Base-by-base conservation (phyloP, 2,888 invertebrate species). In the Leptinotarsa haldemani region DNA sequence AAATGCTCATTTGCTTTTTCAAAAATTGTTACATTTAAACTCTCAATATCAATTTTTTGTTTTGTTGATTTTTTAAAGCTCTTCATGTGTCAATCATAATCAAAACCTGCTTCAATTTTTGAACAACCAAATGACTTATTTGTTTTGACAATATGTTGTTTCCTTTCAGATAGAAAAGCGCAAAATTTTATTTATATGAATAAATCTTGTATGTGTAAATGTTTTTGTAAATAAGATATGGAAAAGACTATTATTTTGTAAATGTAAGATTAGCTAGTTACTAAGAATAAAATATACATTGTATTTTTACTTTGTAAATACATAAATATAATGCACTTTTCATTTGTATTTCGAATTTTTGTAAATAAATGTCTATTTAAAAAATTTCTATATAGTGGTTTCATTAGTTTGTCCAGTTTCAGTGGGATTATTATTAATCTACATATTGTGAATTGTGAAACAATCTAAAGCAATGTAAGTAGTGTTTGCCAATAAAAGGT, bases 351-450 rank as follows among this genome's bases (percentile, higher is more conserved):
- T 84, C 83, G 84, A 82, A 85, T 85, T 84, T 81, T 85, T 86
- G 86, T 86, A 86, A 86, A 86, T 86, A 86, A 86, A 86, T 85
- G 85, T 86, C 85, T 84, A 83, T 84, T 84, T 83, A 84, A 83
- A 84, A 83, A 75, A 73, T 75, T 77, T 71, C n/a, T 68, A 58
- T 18, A 15, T 20, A 3, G 9, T 58, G 20, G 68, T 68, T 46
- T 68, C 9, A 40, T 40, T 40, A 40, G 2, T 40, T 40, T 40
- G 9, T 40, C 12, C 40, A 40, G 40, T 40, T 40, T 40, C 9
- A 40, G 40, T 40, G 40, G 2, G 40, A 2, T 40, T 40, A 12
- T 40, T 40, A 12, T 0, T 40, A 12, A 40, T 40, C 40, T 40
- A 40, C 2, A 3, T 40, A 12, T 12, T 40, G 40, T 40, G 40